Conservation (phyloP, 2,888 invertebrate genomes). For the Epirrhoe tristata region DNA sequence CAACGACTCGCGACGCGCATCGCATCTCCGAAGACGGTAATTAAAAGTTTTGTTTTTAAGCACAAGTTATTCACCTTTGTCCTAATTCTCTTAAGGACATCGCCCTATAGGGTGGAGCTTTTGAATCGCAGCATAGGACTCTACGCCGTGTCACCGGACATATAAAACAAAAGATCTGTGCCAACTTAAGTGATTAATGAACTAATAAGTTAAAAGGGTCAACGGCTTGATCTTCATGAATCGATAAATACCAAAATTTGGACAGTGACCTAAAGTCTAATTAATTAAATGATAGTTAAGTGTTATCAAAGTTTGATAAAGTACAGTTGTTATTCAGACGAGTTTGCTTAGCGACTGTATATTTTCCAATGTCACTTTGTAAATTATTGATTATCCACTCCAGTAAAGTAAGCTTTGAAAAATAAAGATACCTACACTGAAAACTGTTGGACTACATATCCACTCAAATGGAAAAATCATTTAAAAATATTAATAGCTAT, state of each 20-base stretch:
- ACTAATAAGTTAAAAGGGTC: conserved; percentile 51
- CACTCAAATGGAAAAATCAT: too few species aligned
- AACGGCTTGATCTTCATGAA: conserved; percentile 17
- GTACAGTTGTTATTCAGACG: too few species aligned
- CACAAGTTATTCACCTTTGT: conserved; percentile 39
- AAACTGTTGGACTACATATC: too few species aligned
- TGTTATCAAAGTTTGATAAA: too few species aligned
- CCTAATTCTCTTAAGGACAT: conserved; percentile 37
- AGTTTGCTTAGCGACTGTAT: too few species aligned
- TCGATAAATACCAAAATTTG: neutral
- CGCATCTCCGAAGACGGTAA: conserved; percentile 16
- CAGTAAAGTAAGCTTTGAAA: too few species aligned
- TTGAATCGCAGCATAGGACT: conserved; percentile 25
- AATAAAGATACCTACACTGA: too few species aligned
- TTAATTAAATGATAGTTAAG: neutral
- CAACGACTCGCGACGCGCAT: conserved; percentile 17
- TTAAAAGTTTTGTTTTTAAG: conserved; percentile 31
- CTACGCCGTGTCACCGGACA: conserved; percentile 27
- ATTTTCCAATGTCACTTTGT: too few species aligned
- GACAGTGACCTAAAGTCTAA: neutral
- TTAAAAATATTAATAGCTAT: too few species aligned
- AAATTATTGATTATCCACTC: too few species aligned
- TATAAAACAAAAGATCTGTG: conserved; percentile 31
- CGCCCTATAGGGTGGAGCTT: conserved; percentile 37
- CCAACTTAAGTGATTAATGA: conserved; percentile 51